phyloP scores from a whole-genome alignment of 2,797 vertebrate species.

The Erpetoichthys calabaricus region DNA sequence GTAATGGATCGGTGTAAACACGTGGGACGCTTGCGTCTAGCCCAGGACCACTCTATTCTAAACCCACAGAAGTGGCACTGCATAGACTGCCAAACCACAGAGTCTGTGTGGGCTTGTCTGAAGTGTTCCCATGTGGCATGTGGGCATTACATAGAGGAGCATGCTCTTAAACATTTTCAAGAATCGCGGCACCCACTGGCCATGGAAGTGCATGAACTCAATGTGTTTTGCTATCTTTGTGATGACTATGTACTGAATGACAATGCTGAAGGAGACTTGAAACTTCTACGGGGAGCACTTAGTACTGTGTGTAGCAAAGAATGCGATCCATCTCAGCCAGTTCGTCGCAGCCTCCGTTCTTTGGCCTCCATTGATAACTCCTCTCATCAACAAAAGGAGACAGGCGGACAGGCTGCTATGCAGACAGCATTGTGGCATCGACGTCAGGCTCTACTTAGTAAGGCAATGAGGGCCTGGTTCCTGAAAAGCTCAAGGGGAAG shows the following conservation, averaged over 20 bases:
- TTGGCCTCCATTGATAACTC: slow-evolving; percentile 42
- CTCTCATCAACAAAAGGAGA: slow-evolving; percentile 41
- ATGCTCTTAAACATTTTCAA: slow-evolving; percentile 82
- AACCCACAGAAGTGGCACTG: slow-evolving; percentile 97
- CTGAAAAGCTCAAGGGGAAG: slow-evolving; percentile 56
- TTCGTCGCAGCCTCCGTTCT: slow-evolving; percentile 76
- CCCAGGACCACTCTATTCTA: slow-evolving; percentile 93
- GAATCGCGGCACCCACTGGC: slow-evolving; percentile 79
- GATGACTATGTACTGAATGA: slow-evolving; percentile 94
- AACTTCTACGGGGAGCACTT: slow-evolving; percentile 81
- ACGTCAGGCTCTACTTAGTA: slow-evolving; percentile 70
- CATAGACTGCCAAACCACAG: slow-evolving; percentile 77
- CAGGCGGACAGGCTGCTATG: slow-evolving; percentile 60
- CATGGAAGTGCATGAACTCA: slow-evolving; percentile 89
- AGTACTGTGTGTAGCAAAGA: slow-evolving; percentile 65
- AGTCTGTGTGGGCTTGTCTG: slow-evolving; percentile 94
- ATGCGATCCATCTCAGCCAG: slow-evolving; percentile 26
- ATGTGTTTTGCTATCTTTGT: slow-evolving; percentile 91
- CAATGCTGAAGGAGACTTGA: slow-evolving; percentile 88
- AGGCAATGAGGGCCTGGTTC: slow-evolving; percentile 59
- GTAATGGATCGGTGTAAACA: slow-evolving; percentile 98
- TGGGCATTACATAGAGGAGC: slow-evolving; percentile 86
- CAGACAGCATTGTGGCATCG: slow-evolving; percentile 76
- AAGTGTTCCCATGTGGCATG: slow-evolving; percentile 96
- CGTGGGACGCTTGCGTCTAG: slow-evolving; percentile 84